A percentile compares a stretch with the other conserved stretches of the same genome.
phyloP scores from a whole-genome alignment of 2,113 vertebrate species.

The Notarius lentiginosus region DNA sequence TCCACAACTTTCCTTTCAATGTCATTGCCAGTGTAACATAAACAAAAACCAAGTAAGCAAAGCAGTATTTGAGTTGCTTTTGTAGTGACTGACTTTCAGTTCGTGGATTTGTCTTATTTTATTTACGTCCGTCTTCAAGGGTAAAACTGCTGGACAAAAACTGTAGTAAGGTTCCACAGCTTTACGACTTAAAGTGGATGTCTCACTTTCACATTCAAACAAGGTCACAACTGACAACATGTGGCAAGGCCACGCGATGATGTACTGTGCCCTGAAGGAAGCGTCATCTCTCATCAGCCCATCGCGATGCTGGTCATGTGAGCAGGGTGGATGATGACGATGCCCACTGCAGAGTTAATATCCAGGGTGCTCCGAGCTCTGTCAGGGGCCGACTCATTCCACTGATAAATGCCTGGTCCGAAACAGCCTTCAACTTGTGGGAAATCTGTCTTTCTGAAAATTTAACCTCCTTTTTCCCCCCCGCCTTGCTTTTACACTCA shows the following conservation, averaged over 20 bases:
- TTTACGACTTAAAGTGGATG: constrained; percentile 60
- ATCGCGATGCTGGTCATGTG: constrained; percentile 47
- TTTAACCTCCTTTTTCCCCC: constrained; percentile 20
- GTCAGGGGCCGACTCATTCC: constrained; percentile 62
- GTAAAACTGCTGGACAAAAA: constrained; percentile 53
- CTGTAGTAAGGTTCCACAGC: constrained; percentile 50
- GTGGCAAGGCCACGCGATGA: constrained; percentile 62
- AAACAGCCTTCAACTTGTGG: constrained; percentile 57
- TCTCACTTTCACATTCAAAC: constrained; percentile 68
- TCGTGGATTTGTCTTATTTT: constrained; percentile 58
- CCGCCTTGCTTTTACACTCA: not conserved
- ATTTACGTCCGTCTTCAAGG: constrained; percentile 59
- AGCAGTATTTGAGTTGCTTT: constrained; percentile 50
- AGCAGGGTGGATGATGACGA: constrained; percentile 53
- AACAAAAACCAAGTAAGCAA: constrained; percentile 21
- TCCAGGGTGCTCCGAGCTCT: constrained; percentile 46
- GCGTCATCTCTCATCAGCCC: constrained; percentile 62
- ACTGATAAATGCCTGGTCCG: constrained; percentile 63
- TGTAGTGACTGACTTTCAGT: constrained; percentile 56
- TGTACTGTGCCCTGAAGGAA: constrained; percentile 63
- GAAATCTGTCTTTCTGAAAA: constrained; percentile 42
- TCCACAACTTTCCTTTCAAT: constrained; percentile 7
- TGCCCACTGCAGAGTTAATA: constrained; percentile 44
- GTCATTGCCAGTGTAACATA: not conserved
- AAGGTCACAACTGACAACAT: constrained; percentile 69